These are phyloP conservation scores for Caiman crocodilus DNA, from an alignment of 2,797 vertebrate species.

Conservation along the genomic window DNA sequence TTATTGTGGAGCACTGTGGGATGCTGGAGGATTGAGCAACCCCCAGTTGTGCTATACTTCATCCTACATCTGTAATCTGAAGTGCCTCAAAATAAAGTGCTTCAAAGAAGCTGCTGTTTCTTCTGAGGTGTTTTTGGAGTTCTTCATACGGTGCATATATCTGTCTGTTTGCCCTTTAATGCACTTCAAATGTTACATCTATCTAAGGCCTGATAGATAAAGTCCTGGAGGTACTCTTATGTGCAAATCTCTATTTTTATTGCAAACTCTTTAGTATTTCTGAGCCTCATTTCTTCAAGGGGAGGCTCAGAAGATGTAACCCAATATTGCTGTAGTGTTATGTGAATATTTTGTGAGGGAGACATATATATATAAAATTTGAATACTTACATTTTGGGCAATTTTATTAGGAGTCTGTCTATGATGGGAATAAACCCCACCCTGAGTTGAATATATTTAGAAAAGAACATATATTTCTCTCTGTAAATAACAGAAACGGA, in stretches of 20 bases:
- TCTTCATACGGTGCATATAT: no score
- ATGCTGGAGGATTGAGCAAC: no score
- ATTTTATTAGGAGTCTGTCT: neutral
- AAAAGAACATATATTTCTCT: neutral
- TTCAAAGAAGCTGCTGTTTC: no score
- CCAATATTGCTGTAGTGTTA: neutral
- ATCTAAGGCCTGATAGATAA: no score
- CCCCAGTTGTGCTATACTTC: no score
- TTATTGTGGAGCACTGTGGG: no score
- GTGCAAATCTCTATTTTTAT: fast-evolving
- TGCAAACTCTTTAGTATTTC: neutral
- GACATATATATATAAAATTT: neutral
- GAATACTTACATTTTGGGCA: neutral
- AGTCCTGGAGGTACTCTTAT: neutral
- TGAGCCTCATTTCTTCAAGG: fast-evolving
- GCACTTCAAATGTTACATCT: no score
- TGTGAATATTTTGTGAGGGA: neutral
- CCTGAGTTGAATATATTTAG: fast-evolving
- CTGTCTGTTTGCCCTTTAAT: no score
- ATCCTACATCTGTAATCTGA: no score
- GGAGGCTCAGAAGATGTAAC: neutral
- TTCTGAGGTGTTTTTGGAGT: no score
- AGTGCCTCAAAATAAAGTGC: no score
- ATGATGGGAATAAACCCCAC: neutral
- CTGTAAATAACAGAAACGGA: neutral